These are phyloP conservation scores for Lates calcarifer DNA, from an alignment of 2,113 vertebrate species.

Conservation along the genomic window DNA sequence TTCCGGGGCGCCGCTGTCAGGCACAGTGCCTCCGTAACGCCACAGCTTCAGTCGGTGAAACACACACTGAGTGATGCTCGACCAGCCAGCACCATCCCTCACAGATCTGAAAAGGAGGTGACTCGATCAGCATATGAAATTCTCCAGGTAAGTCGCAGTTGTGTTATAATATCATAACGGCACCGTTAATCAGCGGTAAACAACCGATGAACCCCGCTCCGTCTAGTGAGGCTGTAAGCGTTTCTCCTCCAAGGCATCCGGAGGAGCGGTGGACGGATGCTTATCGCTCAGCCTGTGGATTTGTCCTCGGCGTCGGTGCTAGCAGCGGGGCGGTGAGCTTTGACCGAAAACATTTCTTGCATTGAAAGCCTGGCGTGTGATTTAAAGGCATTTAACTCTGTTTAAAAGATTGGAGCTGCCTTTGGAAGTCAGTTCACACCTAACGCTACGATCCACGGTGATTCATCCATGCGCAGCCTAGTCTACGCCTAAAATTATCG, in stretches of 20 bases:
- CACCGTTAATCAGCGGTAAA: background rate
- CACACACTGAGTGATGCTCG: slow-evolving; percentile 65
- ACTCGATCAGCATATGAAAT: slow-evolving; percentile 56
- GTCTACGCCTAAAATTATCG: slow-evolving; percentile 58
- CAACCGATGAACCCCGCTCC: background rate
- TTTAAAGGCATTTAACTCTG: background rate
- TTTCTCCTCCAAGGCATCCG: slow-evolving; percentile 27
- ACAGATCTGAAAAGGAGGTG: slow-evolving; percentile 42
- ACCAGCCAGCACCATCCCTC: slow-evolving; percentile 50
- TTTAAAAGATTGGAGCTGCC: background rate
- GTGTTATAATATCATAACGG: background rate
- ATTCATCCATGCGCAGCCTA: slow-evolving; percentile 57
- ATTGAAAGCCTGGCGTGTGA: background rate
- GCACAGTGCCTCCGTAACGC: slow-evolving; percentile 36
- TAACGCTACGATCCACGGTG: slow-evolving; percentile 27
- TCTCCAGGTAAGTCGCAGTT: slow-evolving; percentile 59
- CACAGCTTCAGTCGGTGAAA: slow-evolving; percentile 48
- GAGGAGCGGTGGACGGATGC: slow-evolving; percentile 59
- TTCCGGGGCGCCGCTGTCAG: slow-evolving; percentile 72
- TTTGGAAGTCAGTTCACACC: slow-evolving; percentile 23
- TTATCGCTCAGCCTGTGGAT: slow-evolving; percentile 50
- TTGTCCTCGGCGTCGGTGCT: slow-evolving; percentile 59
- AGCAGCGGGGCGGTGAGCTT: slow-evolving; percentile 49
- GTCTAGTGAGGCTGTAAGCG: background rate
- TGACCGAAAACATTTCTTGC: slow-evolving; percentile 1